These are phyloP conservation scores for Ctenicera cuprea DNA, from an alignment of 2,888 invertebrate genomes.

Conservation along the genomic window DNA sequence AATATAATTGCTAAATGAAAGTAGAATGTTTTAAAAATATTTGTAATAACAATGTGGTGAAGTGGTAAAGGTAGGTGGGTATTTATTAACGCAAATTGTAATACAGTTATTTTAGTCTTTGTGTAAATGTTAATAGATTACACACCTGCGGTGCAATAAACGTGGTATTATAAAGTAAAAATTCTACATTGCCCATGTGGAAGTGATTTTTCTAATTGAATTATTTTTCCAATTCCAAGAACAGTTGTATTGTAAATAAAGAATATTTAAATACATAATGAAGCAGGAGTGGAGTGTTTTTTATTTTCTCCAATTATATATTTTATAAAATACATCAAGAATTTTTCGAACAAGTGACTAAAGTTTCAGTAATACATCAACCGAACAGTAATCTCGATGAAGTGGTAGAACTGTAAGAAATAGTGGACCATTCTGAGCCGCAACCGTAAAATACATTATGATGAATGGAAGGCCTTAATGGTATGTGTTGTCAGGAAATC, in stretches of 20 bases:
- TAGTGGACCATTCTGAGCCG: not conserved
- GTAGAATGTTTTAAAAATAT: constrained; percentile 7
- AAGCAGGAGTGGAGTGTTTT: no score
- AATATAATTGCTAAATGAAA: constrained; percentile 27
- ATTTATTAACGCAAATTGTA: not conserved
- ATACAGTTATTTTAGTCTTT: constrained; percentile 6
- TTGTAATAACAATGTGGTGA: not conserved
- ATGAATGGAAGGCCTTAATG: constrained; percentile 59
- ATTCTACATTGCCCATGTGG: not conserved
- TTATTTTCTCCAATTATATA: no score
- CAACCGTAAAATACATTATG: constrained; percentile 51
- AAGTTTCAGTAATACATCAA: constrained; percentile 3
- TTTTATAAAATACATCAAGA: no score
- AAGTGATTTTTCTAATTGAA: not conserved
- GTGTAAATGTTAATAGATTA: constrained; percentile 1
- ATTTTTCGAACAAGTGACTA: no score
- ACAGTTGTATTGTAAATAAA: not conserved
- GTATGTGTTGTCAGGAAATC: constrained; percentile 48
- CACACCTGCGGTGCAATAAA: not conserved
- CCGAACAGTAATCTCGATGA: constrained; percentile 2
- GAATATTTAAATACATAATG: not conserved
- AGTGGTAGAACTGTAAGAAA: constrained; percentile 16
- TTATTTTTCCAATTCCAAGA: not conserved
- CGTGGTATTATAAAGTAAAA: constrained; percentile 8
- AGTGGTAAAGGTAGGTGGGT: no score